These are phyloP conservation scores for Alosa alosa DNA, from an alignment of 2,113 vertebrate genomes.

Conservation along the genomic window DNA sequence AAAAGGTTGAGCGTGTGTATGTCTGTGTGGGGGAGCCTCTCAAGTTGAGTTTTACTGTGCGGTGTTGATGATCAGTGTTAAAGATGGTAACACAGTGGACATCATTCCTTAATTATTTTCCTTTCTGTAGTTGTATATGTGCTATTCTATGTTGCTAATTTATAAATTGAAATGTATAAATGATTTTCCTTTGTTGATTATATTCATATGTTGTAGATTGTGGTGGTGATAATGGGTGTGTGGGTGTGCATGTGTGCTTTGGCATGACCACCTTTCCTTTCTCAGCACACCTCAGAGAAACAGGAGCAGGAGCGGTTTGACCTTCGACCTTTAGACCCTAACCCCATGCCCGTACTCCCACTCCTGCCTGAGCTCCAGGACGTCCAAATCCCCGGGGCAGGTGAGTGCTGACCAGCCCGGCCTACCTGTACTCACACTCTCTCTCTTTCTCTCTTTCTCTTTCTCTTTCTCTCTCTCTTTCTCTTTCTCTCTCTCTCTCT, in stretches of 20 bases:
- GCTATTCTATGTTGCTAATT: no score
- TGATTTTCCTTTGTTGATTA: no score
- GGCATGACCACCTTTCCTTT: not conserved
- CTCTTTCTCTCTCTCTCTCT: no score
- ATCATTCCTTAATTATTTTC: not conserved
- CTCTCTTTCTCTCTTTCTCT: not conserved
- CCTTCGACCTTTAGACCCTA: not conserved
- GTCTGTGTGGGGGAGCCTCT: not conserved
- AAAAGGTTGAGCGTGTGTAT: no score
- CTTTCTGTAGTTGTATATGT: no score
- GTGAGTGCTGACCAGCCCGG: slow-evolving; percentile 36
- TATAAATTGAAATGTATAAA: no score
- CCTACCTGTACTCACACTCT: not conserved
- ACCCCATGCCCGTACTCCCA: not conserved
- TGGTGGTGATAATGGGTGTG: not conserved
- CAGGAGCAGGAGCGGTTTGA: slow-evolving; percentile 40
- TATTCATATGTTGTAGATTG: not conserved
- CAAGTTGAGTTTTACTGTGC: no score
- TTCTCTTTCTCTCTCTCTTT: no score
- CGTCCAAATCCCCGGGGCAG: slow-evolving; percentile 48
- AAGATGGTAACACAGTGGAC: no score
- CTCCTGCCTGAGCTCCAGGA: slow-evolving; percentile 41
- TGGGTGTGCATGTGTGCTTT: not conserved
- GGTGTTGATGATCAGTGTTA: no score
- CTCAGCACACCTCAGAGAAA: slow-evolving; percentile 47